Percentiles rank a stretch among this genome's conserved stretches.
Conservation (phyloP, 2,113 vertebrate species). For the Scartelaos histophorus region DNA sequence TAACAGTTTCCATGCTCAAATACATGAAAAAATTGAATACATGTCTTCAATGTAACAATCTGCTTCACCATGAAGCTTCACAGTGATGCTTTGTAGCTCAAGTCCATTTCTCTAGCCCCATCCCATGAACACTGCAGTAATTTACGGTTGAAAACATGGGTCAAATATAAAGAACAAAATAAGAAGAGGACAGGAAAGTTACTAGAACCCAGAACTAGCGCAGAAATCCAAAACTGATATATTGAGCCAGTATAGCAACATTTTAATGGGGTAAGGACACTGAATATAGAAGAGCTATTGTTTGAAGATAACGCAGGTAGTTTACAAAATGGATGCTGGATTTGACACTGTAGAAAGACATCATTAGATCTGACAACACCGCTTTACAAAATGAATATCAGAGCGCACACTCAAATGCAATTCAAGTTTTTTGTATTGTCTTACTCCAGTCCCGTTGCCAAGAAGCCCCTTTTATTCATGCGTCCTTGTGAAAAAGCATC, state of each 20-base stretch:
- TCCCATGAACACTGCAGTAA: neutral
- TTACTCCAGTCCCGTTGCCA: constrained; percentile 13
- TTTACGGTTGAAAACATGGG: neutral
- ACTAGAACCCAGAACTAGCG: neutral
- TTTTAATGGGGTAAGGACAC: neutral
- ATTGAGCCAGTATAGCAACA: neutral
- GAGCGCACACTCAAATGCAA: constrained; percentile 20
- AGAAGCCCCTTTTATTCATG: neutral
- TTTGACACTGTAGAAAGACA: constrained; percentile 21
- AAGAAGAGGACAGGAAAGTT: neutral
- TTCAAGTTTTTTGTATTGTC: constrained; percentile 19
- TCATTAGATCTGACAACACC: constrained; percentile 8
- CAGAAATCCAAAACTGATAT: neutral
- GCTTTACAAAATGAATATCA: constrained; percentile 37
- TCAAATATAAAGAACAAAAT: neutral
- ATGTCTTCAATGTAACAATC: too few relatives aligned
- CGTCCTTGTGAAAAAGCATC: constrained; percentile 36
- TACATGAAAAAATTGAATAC: too few relatives aligned
- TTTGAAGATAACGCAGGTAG: neutral
- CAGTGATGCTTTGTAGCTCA: neutral
- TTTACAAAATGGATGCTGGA: neutral
- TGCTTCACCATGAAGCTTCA: too few relatives aligned
- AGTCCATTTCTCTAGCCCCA: neutral
- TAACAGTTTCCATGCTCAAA: too few relatives aligned
- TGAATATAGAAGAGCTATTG: neutral